Conservation (phyloP, 2,888 invertebrate species). For the Dryomyza anilis region DNA sequence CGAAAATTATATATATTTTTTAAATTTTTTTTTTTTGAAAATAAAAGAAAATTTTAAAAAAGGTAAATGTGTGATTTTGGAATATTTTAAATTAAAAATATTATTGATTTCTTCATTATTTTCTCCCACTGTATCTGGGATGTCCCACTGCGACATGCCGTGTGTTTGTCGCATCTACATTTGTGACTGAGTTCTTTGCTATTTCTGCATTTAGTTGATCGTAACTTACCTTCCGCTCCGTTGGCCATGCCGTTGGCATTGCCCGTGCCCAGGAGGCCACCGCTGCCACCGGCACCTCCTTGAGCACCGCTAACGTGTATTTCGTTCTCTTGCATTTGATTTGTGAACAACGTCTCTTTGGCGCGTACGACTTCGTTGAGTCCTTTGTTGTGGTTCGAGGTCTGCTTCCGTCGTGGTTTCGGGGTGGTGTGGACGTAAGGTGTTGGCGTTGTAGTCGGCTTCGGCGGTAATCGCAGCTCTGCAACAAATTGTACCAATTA, state of each 20-base stretch:
- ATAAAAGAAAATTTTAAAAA: too few species aligned
- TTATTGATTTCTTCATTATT: too few species aligned
- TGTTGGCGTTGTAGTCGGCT: slow-evolving; percentile 58
- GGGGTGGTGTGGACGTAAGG: slow-evolving; percentile 55
- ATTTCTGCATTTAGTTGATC: slow-evolving; percentile 49
- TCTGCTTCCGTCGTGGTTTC: slow-evolving; percentile 57
- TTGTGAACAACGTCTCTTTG: slow-evolving; percentile 58
- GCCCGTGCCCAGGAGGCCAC: slow-evolving; percentile 32
- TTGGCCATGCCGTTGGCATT: slow-evolving; percentile 53
- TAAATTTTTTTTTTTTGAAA: too few species aligned
- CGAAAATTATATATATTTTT: too few species aligned
- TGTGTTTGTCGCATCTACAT: too few species aligned
- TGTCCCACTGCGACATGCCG: slow-evolving; percentile 10
- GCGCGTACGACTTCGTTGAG: slow-evolving; percentile 60
- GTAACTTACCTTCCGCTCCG: slow-evolving; percentile 58
- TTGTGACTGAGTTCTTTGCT: slow-evolving; percentile 45
- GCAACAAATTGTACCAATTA: slow-evolving; percentile 54
- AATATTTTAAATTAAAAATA: too few species aligned
- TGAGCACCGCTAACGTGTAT: slow-evolving; percentile 41
- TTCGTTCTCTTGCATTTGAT: slow-evolving; percentile 58
- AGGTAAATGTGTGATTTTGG: too few species aligned
- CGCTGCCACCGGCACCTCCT: slow-evolving; percentile 31
- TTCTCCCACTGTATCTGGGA: not conserved
- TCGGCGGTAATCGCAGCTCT: slow-evolving; percentile 60
- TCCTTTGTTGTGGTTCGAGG: slow-evolving; percentile 53